Evolutionary conservation across 2,888 invertebrate genomes (phyloP), one percentile per base, ranked within the genome.

Genomic region (Patella depressa): DNA sequence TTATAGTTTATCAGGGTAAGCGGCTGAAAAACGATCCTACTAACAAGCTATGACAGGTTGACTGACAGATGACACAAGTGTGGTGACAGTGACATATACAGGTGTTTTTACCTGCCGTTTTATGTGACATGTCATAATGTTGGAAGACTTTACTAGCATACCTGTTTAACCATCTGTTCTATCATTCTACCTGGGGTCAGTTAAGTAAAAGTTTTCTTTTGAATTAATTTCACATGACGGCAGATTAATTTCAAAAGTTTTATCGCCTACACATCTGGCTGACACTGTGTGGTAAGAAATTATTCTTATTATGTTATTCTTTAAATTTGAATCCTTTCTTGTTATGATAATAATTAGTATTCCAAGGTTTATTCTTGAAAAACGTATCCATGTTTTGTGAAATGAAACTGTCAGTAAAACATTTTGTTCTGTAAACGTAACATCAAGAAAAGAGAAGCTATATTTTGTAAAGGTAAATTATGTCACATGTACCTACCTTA

Each of bases 111-210:
- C 24, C 45, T 65, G 24, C 24, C 65, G 65, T 65, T 65, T 65
- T 65, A 65, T 65, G 65, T 65, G 65, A 65, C 65, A 65, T 65
- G 65, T 65, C 65, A 65, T 65, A 65, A 65, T 65, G 65, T 65
- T 65, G 65, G 24, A 65, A 24, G 24, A 24, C 24, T 65, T 19
- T 19, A 65, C 65, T 9, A 65, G 19, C 65, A 65, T 65, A 65
- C 65, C 65, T 65, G 65, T 65, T 65, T 65, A 45, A 65, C 65
- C 65, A 65, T 65, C 65, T 65, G 65, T 65, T 11, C 65, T 65
- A 65, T 65, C 65, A 65, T 65, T 24, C 24, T 24, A 19, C 24
- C 2, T 14, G 24, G 65, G 65, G 65, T 65, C 65, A 65, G 19
- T 24, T 65, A 19, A 14, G 19, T 65, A 24, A 24, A 65, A 65